Evolutionary conservation across 2,797 vertebrate species (phyloP).

Genomic region (Perodicticus potto): DNA sequence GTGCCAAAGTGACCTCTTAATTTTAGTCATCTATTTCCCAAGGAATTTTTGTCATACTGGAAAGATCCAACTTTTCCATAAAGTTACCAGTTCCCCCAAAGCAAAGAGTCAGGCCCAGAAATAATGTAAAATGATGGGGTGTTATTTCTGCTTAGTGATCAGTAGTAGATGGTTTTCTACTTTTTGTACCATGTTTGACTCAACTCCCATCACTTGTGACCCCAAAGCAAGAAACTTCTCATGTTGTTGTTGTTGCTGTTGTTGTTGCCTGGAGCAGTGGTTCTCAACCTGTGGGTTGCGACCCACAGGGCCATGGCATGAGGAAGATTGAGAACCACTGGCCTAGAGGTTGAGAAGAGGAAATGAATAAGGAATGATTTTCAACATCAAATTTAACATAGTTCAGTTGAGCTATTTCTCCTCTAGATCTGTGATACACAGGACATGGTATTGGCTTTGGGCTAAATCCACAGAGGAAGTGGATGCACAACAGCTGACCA

Average conservation of each 20-base stretch:
- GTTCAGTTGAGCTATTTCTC: neutral
- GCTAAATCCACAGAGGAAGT: neutral
- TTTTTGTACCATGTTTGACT: neutral
- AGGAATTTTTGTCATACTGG: neutral
- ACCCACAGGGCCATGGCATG: too few species aligned
- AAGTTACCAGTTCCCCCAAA: neutral
- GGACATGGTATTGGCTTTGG: neutral
- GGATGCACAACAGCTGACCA: neutral
- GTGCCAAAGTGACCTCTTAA: neutral
- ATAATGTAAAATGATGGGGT: neutral
- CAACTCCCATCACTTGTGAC: neutral
- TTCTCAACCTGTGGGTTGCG: too few species aligned
- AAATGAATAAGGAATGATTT: constrained; percentile 2
- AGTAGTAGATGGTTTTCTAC: neutral
- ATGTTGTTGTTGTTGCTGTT: neutral
- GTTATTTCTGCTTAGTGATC: neutral
- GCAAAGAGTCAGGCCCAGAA: neutral
- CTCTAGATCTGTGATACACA: neutral
- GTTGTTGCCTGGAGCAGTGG: neutral
- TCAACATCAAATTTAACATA: neutral
- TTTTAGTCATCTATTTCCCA: neutral
- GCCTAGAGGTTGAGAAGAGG: neutral
- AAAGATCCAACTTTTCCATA: constrained; percentile 44
- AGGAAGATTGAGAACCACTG: too few species aligned
- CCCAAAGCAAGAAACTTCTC: neutral